phyloP scores from a whole-genome alignment of 2,888 invertebrate species.

The Endotricha flammealis region DNA sequence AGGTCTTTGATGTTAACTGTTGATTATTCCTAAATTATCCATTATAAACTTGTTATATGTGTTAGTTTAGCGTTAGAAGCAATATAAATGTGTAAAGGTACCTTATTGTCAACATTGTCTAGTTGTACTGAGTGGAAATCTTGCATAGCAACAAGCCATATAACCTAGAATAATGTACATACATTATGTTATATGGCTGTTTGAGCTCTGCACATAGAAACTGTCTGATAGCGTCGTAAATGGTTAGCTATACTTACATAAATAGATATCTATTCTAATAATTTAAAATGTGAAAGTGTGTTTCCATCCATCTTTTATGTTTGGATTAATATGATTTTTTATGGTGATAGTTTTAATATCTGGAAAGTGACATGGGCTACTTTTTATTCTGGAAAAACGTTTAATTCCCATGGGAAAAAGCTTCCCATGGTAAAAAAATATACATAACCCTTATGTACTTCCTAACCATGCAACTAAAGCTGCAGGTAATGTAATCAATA shows the following conservation, averaged over 20 bases:
- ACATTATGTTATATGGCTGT: conserved; percentile 31
- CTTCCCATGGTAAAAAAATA: too few relatives aligned
- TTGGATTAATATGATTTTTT: too few relatives aligned
- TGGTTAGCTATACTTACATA: conserved; percentile 35
- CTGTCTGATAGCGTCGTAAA: conserved; percentile 48
- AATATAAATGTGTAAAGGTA: conserved; percentile 6
- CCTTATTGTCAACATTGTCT: background rate
- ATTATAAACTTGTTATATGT: conserved; percentile 18
- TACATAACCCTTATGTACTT: too few relatives aligned
- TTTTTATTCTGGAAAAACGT: too few relatives aligned
- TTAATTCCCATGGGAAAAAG: too few relatives aligned
- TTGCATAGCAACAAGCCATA: conserved; percentile 68
- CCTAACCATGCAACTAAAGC: too few relatives aligned
- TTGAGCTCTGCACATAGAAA: conserved; percentile 43
- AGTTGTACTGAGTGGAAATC: conserved; percentile 36
- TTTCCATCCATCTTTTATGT: too few relatives aligned
- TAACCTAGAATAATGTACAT: conserved; percentile 60
- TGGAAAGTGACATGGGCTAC: too few relatives aligned
- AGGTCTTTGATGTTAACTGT: conserved; percentile 31
- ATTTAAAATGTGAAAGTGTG: too few relatives aligned
- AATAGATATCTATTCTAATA: too few relatives aligned
- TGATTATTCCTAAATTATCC: conserved; percentile 25
- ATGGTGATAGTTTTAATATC: too few relatives aligned
- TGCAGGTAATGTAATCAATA: too few relatives aligned
- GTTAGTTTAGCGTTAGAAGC: conserved; percentile 7